phyloP scores from a whole-genome alignment of 2,888 invertebrate genomes.

The Xylota segnis region DNA sequence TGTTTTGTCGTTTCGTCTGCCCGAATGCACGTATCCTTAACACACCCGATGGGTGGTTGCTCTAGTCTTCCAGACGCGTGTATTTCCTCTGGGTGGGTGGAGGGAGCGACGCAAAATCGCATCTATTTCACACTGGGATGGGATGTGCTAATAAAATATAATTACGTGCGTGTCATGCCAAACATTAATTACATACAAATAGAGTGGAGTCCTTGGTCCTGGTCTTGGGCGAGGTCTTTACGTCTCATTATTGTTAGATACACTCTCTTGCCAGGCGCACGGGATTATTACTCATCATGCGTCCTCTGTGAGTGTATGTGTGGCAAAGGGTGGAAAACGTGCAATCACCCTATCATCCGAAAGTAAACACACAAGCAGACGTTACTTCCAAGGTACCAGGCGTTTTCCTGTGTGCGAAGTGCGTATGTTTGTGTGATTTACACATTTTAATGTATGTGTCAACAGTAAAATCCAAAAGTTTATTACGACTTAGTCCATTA shows the following conservation, averaged over 20 bases:
- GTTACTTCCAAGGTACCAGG: constrained; percentile 7
- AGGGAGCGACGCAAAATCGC: constrained; percentile 19
- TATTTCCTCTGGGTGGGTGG: not conserved
- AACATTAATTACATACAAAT: constrained; percentile 68
- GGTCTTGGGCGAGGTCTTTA: constrained; percentile 65
- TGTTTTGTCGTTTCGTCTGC: not conserved
- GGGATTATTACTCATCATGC: constrained; percentile 29
- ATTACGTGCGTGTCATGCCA: constrained; percentile 72
- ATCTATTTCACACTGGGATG: constrained; percentile 36
- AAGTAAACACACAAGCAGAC: constrained; percentile 29
- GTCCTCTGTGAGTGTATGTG: not conserved
- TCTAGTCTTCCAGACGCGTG: constrained; percentile 8
- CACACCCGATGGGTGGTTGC: not conserved
- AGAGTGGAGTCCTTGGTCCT: constrained; percentile 38
- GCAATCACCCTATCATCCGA: constrained; percentile 17
- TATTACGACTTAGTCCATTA: constrained; percentile 58
- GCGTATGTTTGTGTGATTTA: constrained; percentile 48
- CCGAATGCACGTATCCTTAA: not conserved
- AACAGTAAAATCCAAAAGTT: constrained; percentile 59
- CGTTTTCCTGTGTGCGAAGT: constrained; percentile 10
- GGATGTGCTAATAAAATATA: constrained; percentile 68
- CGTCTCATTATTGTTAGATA: constrained; percentile 63
- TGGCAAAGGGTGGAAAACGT: constrained; percentile 24
- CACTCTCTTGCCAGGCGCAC: constrained; percentile 30
- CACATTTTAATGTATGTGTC: constrained; percentile 70